Conservation (phyloP, 2,888 invertebrate species). For the Sphecodes monilicornis region DNA sequence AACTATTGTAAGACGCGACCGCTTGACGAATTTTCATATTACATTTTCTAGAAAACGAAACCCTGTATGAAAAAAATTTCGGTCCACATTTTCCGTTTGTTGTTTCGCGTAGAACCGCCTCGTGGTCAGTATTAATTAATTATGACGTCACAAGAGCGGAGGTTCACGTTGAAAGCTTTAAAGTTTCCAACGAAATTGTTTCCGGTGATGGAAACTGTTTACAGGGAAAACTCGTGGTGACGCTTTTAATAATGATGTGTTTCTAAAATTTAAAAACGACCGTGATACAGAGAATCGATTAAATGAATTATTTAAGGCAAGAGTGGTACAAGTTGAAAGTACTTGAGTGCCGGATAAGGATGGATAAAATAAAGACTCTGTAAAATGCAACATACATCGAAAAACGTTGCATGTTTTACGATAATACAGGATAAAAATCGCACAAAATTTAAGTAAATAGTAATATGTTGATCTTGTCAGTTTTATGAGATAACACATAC, state of each 20-base stretch:
- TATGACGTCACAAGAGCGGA: neutral
- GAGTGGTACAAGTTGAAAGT: neutral
- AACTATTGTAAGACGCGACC: too few relatives aligned
- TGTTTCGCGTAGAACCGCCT: neutral
- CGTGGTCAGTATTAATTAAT: neutral
- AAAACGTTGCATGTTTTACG: neutral
- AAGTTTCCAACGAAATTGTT: neutral
- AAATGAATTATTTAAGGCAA: neutral
- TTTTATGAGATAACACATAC: too few relatives aligned
- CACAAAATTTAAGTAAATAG: too few relatives aligned
- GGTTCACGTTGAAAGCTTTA: neutral
- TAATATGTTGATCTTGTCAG: too few relatives aligned
- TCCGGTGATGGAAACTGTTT: neutral
- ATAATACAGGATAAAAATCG: too few relatives aligned
- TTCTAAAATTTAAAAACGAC: neutral
- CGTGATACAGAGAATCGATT: neutral
- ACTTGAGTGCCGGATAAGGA: neutral
- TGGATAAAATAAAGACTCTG: too few relatives aligned
- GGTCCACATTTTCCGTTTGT: neutral
- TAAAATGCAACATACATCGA: neutral
- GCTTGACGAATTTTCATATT: neutral
- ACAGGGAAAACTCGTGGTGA: neutral
- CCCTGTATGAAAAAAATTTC: neutral
- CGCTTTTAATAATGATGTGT: too few relatives aligned
- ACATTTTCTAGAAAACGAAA: neutral